Conservation (phyloP, 2,113 vertebrate species). For the Accipiter virgatus region DNA sequence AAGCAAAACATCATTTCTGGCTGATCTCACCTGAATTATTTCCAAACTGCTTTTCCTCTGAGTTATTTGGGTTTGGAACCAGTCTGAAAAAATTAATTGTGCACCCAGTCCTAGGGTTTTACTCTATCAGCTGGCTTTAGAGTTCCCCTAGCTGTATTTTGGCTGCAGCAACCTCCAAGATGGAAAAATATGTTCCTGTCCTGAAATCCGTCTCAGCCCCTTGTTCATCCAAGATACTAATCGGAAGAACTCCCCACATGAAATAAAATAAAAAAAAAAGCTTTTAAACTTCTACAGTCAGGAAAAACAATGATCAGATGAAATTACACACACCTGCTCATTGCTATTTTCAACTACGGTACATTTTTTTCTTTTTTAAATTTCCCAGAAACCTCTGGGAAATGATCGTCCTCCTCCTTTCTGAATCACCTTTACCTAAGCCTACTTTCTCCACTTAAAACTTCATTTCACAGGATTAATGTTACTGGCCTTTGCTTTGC, state of each 20-base stretch:
- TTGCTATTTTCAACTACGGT: not conserved
- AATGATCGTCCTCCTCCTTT: not conserved
- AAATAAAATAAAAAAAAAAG: not conserved
- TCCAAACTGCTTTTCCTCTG: slow-evolving; percentile 34
- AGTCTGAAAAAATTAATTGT: slow-evolving; percentile 2
- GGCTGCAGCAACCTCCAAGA: not conserved
- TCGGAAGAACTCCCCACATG: not conserved
- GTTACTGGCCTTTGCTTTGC: not conserved
- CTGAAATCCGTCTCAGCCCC: not conserved
- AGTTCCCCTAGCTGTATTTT: not conserved
- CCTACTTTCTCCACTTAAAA: not conserved
- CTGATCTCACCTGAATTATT: not conserved
- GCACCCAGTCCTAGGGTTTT: not conserved
- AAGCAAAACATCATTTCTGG: slow-evolving; percentile 14
- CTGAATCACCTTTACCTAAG: not conserved
- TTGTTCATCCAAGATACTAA: not conserved
- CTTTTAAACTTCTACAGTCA: not conserved
- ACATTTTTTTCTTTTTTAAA: not conserved
- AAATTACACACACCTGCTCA: not conserved
- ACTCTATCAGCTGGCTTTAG: not conserved
- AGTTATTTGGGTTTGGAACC: not conserved
- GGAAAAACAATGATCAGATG: not conserved
- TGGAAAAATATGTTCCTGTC: not conserved
- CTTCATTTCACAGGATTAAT: not conserved
- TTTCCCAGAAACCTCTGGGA: not conserved